Base-by-base conservation (phyloP, 2,797 vertebrate species). In the Borostomias antarcticus region DNA sequence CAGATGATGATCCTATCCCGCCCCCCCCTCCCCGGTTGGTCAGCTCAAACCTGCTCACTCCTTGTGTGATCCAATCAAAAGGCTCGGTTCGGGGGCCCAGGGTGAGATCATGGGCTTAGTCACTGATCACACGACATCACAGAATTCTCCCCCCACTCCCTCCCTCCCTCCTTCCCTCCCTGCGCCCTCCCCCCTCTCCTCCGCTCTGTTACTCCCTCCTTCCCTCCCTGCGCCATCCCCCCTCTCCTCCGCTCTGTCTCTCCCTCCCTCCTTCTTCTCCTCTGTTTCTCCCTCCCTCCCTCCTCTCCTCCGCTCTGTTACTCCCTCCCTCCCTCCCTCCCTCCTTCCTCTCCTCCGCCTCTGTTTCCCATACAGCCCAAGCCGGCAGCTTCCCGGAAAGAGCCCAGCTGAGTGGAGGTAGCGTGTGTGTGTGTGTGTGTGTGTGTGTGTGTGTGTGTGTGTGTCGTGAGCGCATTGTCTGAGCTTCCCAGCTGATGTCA, bases 91-190 rank as follows among this genome's bases (percentile, higher is more conserved):
- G n/a, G 68, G 60, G 74, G 30, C 37, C 21, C 65, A 30, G 23
- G 64, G 68, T 85, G 86, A 88, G 72, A 70, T 88, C 85, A 89
- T 86, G 62, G 54, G 45, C 78, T 88, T 85, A 89, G 62, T 88
- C 87, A 89, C 82, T 57, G 66, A 76, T 87, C 82, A 80, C 82
- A 86, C 85, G 84, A 87, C 72, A 69, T 80, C 81, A 80, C 64
- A 40, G 59, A n/a, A 47, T 57, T 29, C 68, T 1, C 17, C 59
- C 58, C 30, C 17, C 30, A 50, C 21, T 33, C 21, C 6, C 29
- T 26, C 53, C 33, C 35, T 3, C n/a, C 9, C 10, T n/a, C n/a
- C n/a, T n/a, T n/a, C n/a, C n/a, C n/a, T n/a, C n/a, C n/a, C n/a
- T n/a, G n/a, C n/a, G n/a, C n/a, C n/a, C n/a, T n/a, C n/a, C n/a